phyloP scores from a whole-genome alignment of 2,113 vertebrate species.

The Opisthocomus hoazin region DNA sequence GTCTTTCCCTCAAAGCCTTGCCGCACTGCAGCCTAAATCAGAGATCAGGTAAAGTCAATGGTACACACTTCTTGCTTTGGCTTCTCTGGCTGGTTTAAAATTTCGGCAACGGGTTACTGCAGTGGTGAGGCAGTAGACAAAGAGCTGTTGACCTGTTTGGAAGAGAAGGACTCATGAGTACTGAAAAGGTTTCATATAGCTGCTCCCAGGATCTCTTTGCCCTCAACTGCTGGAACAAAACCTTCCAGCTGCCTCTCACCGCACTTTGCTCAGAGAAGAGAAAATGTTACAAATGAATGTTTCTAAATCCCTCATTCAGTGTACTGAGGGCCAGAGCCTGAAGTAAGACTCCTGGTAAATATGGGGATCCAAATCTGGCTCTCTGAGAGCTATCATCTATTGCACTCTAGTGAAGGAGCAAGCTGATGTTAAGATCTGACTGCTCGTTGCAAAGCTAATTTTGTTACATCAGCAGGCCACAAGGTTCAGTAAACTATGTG shows the following conservation, averaged over 20 bases:
- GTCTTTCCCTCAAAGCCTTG: not conserved
- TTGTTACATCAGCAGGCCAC: conserved; percentile 60
- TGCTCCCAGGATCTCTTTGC: not conserved
- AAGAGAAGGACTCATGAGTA: not conserved
- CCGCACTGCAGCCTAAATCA: fast-evolving
- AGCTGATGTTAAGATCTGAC: conserved; percentile 29
- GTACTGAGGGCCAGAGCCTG: conserved; percentile 31
- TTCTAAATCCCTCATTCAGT: conserved; percentile 31
- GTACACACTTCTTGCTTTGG: not conserved
- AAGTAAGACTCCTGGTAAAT: conserved; percentile 53
- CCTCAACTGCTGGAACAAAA: conserved; percentile 23
- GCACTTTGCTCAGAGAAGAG: conserved; percentile 6
- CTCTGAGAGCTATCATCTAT: conserved; percentile 40
- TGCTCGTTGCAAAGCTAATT: conserved; percentile 58
- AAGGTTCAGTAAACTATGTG: conserved; percentile 57
- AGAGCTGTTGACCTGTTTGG: not conserved
- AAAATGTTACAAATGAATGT: not conserved
- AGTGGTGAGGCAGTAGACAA: not conserved
- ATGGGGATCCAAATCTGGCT: conserved; percentile 31
- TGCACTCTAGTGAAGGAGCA: not conserved
- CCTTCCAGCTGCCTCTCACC: conserved; percentile 34
- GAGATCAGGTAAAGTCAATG: not conserved
- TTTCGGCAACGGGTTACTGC: not conserved
- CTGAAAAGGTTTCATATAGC: not conserved
- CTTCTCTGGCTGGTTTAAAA: not conserved